Conservation (phyloP, 2,888 invertebrate species). For the Lasioglossum pauxillum region DNA sequence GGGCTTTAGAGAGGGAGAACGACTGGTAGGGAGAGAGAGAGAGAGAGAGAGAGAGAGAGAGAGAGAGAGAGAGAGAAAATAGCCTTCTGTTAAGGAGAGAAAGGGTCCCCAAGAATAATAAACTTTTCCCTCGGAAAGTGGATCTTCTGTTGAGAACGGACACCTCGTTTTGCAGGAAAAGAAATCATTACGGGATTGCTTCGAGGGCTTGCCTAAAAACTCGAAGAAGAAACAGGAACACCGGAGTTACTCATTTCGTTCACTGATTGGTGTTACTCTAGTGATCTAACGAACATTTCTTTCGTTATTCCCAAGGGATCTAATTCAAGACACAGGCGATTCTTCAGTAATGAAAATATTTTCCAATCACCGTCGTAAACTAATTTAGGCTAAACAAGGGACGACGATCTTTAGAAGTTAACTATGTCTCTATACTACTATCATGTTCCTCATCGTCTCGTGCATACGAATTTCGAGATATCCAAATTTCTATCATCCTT, state of each 20-base stretch:
- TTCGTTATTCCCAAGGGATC: background rate
- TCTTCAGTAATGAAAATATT: background rate
- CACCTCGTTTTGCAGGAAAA: background rate
- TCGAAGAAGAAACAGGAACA: background rate
- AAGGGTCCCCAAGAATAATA: background rate
- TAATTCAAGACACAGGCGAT: background rate
- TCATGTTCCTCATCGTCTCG: background rate
- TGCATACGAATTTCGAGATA: background rate
- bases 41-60: background rate
- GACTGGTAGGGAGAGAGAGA: background rate
- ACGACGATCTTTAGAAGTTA: background rate
- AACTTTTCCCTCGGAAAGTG: conserved; percentile 6
- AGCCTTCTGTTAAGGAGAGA: background rate
- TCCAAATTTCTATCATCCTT: background rate
- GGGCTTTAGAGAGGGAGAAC: background rate
- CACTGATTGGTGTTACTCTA: background rate
- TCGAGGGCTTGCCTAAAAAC: background rate
- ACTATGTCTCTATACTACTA: background rate
- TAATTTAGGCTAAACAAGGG: background rate
- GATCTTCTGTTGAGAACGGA: background rate
- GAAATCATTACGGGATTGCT: background rate
- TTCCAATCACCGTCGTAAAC: background rate
- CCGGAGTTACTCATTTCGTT: background rate
- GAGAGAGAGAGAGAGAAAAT: background rate
- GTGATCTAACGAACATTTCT: background rate